These are phyloP conservation scores for Pandemis heparana DNA, from an alignment of 2,888 invertebrate genomes.

Conservation along the genomic window DNA sequence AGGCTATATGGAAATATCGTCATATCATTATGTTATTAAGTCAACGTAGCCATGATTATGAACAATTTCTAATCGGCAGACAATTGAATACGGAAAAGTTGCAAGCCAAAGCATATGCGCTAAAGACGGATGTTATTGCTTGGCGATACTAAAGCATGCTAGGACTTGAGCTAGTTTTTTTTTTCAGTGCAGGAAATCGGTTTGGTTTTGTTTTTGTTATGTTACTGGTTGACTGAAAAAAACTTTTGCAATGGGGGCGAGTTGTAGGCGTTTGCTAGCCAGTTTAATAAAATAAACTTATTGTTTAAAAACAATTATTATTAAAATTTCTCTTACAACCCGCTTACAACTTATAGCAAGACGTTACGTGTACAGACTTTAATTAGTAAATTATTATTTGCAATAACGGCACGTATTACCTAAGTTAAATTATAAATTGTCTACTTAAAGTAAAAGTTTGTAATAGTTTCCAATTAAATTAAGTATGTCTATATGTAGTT, in stretches of 20 bases:
- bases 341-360: too few species aligned
- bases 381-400: too few species aligned
- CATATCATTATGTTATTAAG: too few species aligned
- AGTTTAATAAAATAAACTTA: too few species aligned
- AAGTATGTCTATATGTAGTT: background rate
- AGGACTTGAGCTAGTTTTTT: background rate
- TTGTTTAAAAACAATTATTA: too few species aligned
- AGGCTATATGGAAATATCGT: background rate
- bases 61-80: background rate
- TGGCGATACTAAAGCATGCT: background rate
- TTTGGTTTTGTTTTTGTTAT: background rate
- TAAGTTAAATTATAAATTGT: too few species aligned
- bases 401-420: too few species aligned
- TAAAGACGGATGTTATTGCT: background rate
- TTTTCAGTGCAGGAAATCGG: background rate
- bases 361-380: too few species aligned
- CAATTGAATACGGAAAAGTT: background rate
- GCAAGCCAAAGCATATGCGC: background rate
- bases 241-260: too few species aligned
- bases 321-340: too few species aligned
- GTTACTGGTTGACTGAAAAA: too few species aligned
- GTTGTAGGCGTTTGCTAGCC: too few species aligned
- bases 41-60: background rate
- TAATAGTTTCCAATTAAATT: background rate
- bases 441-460: background rate